Percentiles rank a stretch among this genome's conserved stretches.
These are phyloP conservation scores for Habrosyne pyritoides DNA, from an alignment of 2,888 invertebrate genomes.

Conservation along the genomic window DNA sequence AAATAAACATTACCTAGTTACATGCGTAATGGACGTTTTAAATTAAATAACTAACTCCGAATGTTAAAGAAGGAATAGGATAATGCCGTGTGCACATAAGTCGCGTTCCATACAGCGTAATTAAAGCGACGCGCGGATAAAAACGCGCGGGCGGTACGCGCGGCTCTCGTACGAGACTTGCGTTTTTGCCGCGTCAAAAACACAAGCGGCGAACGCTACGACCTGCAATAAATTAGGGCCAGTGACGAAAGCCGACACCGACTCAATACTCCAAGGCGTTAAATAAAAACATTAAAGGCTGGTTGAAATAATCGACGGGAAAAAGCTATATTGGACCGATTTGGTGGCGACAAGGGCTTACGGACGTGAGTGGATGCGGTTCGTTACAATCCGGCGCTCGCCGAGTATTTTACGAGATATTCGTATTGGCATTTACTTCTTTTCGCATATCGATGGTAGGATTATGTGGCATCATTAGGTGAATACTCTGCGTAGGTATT, in stretches of 20 bases:
- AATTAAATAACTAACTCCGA: not conserved
- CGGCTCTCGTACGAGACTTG: slow-evolving; percentile 49
- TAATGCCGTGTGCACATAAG: slow-evolving; percentile 30
- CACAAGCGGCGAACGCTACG: slow-evolving; percentile 60
- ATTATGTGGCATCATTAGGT: slow-evolving; percentile 7
- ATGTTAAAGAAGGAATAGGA: slow-evolving; percentile 26
- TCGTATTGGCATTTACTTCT: slow-evolving; percentile 38
- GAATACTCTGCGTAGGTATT: slow-evolving; percentile 6
- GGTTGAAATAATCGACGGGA: slow-evolving; percentile 75
- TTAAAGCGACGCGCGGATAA: slow-evolving; percentile 74
- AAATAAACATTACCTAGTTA: slow-evolving; percentile 2
- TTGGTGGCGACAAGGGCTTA: slow-evolving; percentile 65
- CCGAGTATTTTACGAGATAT: slow-evolving; percentile 39
- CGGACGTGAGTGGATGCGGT: slow-evolving; percentile 52
- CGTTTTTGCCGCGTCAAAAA: slow-evolving; percentile 75
- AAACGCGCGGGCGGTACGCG: slow-evolving; percentile 63
- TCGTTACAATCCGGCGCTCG: slow-evolving; percentile 45
- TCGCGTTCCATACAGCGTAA: slow-evolving; percentile 63
- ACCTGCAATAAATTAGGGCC: slow-evolving; percentile 77
- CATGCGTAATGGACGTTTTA: not conserved
- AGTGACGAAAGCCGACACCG: slow-evolving; percentile 77
- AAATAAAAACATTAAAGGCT: slow-evolving; percentile 82
- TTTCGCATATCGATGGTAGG: slow-evolving; percentile 5
- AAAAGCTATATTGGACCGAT: slow-evolving; percentile 76
- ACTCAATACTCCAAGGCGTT: slow-evolving; percentile 74